Base-by-base conservation (phyloP, 2,888 invertebrate genomes). In the Tetranychus truncatus region DNA sequence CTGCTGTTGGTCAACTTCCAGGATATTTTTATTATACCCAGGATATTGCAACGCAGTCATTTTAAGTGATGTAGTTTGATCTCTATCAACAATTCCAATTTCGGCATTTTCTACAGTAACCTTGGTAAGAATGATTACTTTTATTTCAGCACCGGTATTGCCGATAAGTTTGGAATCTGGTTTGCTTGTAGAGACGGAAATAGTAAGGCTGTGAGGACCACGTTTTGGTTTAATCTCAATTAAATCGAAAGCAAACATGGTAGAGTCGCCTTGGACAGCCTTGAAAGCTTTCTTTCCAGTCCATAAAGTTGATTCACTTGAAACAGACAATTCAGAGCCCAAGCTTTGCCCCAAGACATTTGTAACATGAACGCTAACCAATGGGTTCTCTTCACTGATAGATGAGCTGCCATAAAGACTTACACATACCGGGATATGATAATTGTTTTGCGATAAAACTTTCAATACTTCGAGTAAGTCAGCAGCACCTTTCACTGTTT, bases 1-100 rank as follows among this genome's bases (percentile, higher is more conserved):
- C 83, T 96, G 95, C 80, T 92, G 89, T 79, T 89, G 88, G 84
- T 97, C 96, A 7, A 92, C 92, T 79, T 90, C 89, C 21, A 95
- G 84, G 11, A 86, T 84, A 71, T 87, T 86, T 0, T 45, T 44
- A 34, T 21, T 20, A 7, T 55, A 69, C 11, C 11, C 11, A n/a
- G 72, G 72, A n/a, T 45, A 72, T 34, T 72, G 20, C 3, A 72
- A 45, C 20, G 45, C 18, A 46, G 45, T 72, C 72, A 44, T 45
- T 45, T 18, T 72, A 6, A 46, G 20, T 45, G 90, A 88, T 44
- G 91, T 89, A 3, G 90, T 89, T 77, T 94, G 92, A 83, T 96
- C 95, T 6, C 91, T 88, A 82, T 96, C 95, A 3, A 89, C 90
- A 24, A 95, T 87, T 6, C 93, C 92, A 73, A 96, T 86, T 82